phyloP scores from a whole-genome alignment of 2,888 invertebrate genomes.

The Drosophila aldrichi region DNA sequence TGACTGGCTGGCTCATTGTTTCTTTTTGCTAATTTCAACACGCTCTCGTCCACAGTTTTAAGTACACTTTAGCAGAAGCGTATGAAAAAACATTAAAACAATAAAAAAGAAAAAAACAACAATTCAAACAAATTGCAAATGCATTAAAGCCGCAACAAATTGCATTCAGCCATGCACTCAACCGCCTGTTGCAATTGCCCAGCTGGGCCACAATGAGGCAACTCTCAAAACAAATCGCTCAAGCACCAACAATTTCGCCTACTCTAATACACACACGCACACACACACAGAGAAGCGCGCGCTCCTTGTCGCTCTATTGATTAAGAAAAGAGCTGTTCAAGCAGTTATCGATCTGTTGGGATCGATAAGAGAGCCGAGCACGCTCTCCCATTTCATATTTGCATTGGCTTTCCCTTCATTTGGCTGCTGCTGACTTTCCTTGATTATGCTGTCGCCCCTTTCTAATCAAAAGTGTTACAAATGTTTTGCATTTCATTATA shows the following conservation, averaged over 20 bases:
- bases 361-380: neutral
- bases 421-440: neutral
- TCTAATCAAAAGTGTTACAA: conserved; percentile 54
- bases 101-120: conserved; percentile 9
- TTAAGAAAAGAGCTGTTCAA: neutral
- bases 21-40: conserved; percentile 57
- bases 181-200: conserved; percentile 63
- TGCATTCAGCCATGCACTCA: conserved; percentile 48
- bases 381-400: neutral
- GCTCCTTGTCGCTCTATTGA: neutral
- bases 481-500: conserved; percentile 19
- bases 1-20: conserved; percentile 21
- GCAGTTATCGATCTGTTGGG: neutral
- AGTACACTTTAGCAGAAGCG: conserved; percentile 41
- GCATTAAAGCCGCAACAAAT: conserved; percentile 31
- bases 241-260: conserved; percentile 40
- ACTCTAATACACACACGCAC: conserved; percentile 22
- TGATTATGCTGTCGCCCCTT: neutral
- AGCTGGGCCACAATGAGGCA: conserved; percentile 13
- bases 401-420: neutral
- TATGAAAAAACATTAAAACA: conserved; percentile 7
- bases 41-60: conserved; percentile 33
- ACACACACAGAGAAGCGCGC: neutral
- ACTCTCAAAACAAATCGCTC: conserved; percentile 28
- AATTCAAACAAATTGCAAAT: conserved; percentile 34